phyloP scores from a whole-genome alignment of 2,113 vertebrate genomes.

The Chionomys nivalis region DNA sequence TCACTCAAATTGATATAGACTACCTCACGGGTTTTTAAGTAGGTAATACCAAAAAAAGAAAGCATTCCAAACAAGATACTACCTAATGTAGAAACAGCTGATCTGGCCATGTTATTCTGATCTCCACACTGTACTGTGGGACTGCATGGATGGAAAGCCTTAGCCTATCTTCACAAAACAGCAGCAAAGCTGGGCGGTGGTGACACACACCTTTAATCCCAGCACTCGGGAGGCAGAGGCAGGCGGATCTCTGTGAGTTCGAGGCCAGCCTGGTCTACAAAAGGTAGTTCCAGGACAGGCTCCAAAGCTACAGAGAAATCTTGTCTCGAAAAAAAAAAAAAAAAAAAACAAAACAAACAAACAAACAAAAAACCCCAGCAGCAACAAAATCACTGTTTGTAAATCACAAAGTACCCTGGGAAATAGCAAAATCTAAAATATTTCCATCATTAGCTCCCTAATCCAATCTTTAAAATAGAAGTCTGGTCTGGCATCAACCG shows the following conservation, averaged over 20 bases:
- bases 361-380: not conserved
- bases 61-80: not conserved
- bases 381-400: not conserved
- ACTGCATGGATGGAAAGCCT: fast-evolving
- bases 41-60: conserved; percentile 1
- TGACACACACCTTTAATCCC: no score
- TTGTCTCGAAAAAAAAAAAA: no score
- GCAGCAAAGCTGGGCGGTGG: not conserved
- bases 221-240: no score
- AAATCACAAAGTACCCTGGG: conserved; percentile 49
- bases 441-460: not conserved
- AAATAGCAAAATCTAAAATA: not conserved
- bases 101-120: not conserved
- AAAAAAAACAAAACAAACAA: no score
- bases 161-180: fast-evolving
- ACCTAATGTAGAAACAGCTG: not conserved
- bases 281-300: no score
- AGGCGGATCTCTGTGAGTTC: no score
- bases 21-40: not conserved
- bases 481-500: not conserved
- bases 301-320: no score
- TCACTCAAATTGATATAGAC: not conserved
- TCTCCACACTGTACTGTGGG: not conserved
- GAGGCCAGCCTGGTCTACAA: no score
- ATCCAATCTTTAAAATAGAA: not conserved